A percentile compares a stretch with the other conserved stretches of the same genome.
phyloP scores from a whole-genome alignment of 2,113 vertebrate genomes.

The Aepyceros melampus region DNA sequence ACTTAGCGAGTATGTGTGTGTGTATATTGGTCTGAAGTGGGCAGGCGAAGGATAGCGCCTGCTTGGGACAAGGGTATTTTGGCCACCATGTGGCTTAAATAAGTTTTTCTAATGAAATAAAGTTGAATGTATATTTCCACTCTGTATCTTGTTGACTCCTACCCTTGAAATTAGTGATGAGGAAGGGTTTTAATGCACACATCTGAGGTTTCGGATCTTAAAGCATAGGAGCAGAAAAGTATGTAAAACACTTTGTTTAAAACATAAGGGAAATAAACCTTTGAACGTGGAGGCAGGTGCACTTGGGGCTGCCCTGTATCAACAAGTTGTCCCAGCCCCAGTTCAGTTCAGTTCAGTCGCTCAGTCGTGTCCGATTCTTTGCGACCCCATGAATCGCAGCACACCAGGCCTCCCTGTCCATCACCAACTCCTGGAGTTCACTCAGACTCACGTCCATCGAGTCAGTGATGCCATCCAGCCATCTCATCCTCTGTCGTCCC shows the following conservation, averaged over 20 bases:
- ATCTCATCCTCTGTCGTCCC: too few relatives aligned
- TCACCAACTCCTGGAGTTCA: too few relatives aligned
- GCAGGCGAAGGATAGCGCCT: neutral
- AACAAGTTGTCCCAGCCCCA: neutral
- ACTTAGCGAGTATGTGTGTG: too few relatives aligned
- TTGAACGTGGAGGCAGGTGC: neutral
- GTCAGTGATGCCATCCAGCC: too few relatives aligned
- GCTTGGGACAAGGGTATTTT: neutral
- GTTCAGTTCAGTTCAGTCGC: too few relatives aligned
- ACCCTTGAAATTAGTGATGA: neutral
- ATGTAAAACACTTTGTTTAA: neutral
- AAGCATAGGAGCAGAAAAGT: neutral
- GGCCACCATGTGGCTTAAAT: conserved; percentile 67
- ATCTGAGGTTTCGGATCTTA: neutral
- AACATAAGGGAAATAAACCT: neutral
- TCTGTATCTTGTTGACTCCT: conserved; percentile 29
- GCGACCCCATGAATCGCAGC: too few relatives aligned
- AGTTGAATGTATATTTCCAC: conserved; percentile 33
- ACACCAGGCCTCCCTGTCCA: too few relatives aligned
- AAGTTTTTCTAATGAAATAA: conserved; percentile 67
- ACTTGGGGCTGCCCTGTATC: neutral
- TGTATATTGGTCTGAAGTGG: neutral
- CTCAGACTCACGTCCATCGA: too few relatives aligned
- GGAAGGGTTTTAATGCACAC: neutral
- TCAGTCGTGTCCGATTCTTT: too few relatives aligned